Conservation (phyloP, 2,113 vertebrate genomes). For the Oriolus oriolus region DNA sequence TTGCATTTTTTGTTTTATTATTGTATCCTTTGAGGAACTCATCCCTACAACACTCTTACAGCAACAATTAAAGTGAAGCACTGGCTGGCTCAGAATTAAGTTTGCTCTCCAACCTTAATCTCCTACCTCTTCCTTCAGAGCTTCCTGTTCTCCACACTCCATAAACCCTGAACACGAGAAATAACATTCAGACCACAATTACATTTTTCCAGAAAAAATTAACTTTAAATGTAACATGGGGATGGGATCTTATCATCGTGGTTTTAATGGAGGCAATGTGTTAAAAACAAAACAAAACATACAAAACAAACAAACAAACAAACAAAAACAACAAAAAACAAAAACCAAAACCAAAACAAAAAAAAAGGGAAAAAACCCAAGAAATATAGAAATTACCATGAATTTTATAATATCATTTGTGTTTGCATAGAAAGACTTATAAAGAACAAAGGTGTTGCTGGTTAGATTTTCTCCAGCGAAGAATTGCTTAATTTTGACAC, state of each 20-base stretch:
- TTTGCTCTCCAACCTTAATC: neutral
- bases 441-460: neutral
- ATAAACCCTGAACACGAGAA: neutral
- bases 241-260: accelerated
- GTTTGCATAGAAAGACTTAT: neutral
- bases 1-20: neutral
- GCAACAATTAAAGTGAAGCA: neutral
- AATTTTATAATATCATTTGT: neutral
- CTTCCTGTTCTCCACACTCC: neutral
- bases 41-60: neutral
- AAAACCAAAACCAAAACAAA: no score
- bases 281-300: neutral
- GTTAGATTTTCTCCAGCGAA: neutral
- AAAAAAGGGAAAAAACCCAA: neutral
- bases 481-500: neutral
- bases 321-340: no score
- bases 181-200: neutral
- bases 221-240: neutral
- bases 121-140: neutral
- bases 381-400: neutral
- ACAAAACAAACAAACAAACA: neutral
- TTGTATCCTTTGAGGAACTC: neutral
- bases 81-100: neutral
- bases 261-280: neutral
- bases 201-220: neutral